Evolutionary conservation across 2,797 vertebrate genomes (phyloP).

Genomic region (Euthynnus affinis): DNA sequence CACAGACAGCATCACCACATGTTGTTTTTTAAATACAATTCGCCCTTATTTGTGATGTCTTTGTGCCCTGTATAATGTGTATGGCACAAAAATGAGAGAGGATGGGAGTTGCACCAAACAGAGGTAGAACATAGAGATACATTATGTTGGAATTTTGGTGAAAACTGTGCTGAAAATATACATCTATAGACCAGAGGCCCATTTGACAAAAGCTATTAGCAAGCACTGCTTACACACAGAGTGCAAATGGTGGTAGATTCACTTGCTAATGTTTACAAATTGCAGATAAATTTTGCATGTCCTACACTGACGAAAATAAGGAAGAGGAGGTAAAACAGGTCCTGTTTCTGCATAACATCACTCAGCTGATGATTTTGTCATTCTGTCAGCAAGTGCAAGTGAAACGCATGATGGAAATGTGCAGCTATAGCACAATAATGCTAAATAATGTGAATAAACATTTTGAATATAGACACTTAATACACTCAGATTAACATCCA

Average conservation of each 20-base stretch:
- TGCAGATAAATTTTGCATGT: too few relatives aligned
- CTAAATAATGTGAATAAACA: background rate
- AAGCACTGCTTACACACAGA: too few relatives aligned
- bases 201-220: background rate
- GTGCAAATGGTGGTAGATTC: too few relatives aligned
- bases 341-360: background rate
- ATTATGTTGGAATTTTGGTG: background rate
- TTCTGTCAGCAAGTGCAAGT: background rate
- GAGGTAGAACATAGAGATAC: background rate
- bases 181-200: too few relatives aligned
- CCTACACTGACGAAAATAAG: too few relatives aligned
- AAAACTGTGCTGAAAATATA: slow-evolving; percentile 6
- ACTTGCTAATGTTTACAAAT: too few relatives aligned
- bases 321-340: too few relatives aligned
- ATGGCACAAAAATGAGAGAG: background rate
- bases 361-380: background rate
- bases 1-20: background rate
- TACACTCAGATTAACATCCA: background rate
- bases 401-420: background rate
- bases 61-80: background rate
- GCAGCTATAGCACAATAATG: background rate
- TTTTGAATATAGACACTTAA: background rate
- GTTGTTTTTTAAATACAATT: background rate
- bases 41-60: background rate
- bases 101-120: background rate